Evolutionary conservation across 2,888 invertebrate species (phyloP).

Genomic region (Spialia ferax): DNA sequence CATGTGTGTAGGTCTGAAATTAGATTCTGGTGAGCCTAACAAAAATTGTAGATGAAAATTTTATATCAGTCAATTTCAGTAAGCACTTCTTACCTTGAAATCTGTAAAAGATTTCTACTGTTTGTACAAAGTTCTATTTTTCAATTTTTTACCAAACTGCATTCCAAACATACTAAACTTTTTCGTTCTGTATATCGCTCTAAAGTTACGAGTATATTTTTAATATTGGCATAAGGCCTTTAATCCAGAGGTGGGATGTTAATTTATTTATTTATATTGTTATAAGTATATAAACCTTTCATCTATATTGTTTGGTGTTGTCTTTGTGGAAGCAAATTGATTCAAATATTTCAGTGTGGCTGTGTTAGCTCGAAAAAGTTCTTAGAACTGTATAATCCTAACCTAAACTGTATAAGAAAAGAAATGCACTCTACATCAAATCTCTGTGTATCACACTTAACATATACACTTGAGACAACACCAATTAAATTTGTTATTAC

Average conservation of each 20-base stretch:
- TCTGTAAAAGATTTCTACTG: background rate
- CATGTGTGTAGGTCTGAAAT: too few relatives aligned
- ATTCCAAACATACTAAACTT: background rate
- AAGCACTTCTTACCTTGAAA: background rate
- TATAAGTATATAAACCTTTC: background rate
- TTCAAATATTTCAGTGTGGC: background rate
- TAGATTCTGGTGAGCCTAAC: too few relatives aligned
- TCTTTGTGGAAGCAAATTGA: background rate
- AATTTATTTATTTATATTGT: background rate
- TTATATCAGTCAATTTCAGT: background rate
- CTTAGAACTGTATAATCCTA: too few relatives aligned
- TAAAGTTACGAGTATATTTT: background rate
- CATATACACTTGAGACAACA: too few relatives aligned
- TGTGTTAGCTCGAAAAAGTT: too few relatives aligned
- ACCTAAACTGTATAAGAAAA: too few relatives aligned
- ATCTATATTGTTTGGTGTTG: too few relatives aligned
- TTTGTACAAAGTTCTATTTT: background rate
- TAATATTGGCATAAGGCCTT: background rate
- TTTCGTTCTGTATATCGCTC: background rate
- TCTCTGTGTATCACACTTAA: too few relatives aligned
- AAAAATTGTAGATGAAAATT: too few relatives aligned
- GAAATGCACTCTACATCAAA: too few relatives aligned
- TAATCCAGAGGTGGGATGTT: background rate
- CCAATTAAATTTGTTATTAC: slow-evolving; percentile 1
- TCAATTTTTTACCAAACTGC: background rate